A percentile compares a stretch with the other conserved stretches of the same genome.
phyloP scores from a whole-genome alignment of 2,888 invertebrate species.

The Heteromurus nitidus region DNA sequence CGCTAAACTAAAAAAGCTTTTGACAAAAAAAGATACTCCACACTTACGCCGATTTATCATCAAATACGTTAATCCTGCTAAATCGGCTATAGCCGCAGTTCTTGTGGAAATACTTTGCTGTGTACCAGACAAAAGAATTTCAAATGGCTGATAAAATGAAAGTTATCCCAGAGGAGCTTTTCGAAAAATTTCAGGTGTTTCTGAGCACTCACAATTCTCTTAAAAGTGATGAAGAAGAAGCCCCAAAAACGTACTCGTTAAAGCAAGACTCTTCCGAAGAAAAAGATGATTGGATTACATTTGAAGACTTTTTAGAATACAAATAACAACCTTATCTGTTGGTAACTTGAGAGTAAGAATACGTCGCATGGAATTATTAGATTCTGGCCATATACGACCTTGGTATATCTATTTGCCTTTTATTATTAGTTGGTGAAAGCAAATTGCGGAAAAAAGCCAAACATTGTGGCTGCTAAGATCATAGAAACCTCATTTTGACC shows the following conservation, averaged over 20 bases:
- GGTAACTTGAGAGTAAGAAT: no score
- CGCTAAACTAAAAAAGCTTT: neutral
- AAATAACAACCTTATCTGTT: no score
- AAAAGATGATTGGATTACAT: constrained; percentile 3
- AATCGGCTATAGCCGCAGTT: neutral
- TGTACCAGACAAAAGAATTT: neutral
- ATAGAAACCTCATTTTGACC: no score
- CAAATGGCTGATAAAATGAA: constrained; percentile 10
- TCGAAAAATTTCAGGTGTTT: constrained; percentile 4
- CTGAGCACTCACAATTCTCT: neutral
- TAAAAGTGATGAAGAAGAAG: neutral
- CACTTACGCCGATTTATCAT: neutral
- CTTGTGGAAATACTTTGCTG: neutral
- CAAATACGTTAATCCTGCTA: neutral
- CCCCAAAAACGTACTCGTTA: neutral
- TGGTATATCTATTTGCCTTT: no score
- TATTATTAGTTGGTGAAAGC: no score
- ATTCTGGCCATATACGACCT: no score
- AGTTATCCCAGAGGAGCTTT: constrained; percentile 17
- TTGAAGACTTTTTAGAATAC: constrained; percentile 1
- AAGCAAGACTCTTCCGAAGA: neutral
- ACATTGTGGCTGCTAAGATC: no score
- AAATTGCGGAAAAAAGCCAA: no score
- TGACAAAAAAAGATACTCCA: neutral
- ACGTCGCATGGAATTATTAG: no score